Conservation (phyloP, 2,888 invertebrate genomes). For the Incurvaria masculella region DNA sequence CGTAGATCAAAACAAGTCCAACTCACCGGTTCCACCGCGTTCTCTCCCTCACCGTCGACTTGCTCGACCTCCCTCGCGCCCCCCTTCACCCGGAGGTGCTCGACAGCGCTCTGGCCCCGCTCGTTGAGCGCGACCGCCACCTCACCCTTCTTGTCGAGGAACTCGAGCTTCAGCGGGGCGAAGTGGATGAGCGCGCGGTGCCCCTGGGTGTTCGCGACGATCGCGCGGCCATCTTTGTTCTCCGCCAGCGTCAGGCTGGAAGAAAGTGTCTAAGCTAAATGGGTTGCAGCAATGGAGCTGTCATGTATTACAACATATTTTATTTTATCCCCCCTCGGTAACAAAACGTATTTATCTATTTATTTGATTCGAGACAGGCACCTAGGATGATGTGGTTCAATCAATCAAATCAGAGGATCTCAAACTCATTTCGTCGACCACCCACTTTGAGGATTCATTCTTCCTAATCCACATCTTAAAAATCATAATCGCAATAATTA, state of each 20-base stretch:
- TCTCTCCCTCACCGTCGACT: constrained; percentile 27
- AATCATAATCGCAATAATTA: too few species aligned
- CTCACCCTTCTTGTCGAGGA: constrained; percentile 64
- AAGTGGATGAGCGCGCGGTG: constrained; percentile 58
- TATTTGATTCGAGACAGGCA: too few species aligned
- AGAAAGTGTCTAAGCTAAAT: too few species aligned
- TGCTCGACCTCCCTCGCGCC: constrained; percentile 35
- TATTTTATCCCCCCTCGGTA: too few species aligned
- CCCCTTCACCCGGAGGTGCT: constrained; percentile 74
- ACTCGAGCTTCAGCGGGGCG: constrained; percentile 83
- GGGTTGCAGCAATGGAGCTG: too few species aligned
- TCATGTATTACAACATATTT: too few species aligned
- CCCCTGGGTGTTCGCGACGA: constrained; percentile 34
- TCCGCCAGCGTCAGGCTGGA: constrained; percentile 35
- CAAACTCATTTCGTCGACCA: too few species aligned
- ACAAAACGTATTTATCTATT: too few species aligned
- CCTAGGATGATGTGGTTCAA: too few species aligned
- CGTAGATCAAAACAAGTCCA: constrained; percentile 10
- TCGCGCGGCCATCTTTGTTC: constrained; percentile 31
- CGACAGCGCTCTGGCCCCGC: constrained; percentile 87
- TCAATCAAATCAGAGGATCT: too few species aligned
- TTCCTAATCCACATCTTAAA: too few species aligned
- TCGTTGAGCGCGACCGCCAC: constrained; percentile 82
- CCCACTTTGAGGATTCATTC: too few species aligned
- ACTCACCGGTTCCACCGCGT: constrained; percentile 31